Evolutionary conservation across 2,797 vertebrate genomes (phyloP), one percentile per base, ranked within the genome.

Genomic region (Eospalax fontanierii): DNA sequence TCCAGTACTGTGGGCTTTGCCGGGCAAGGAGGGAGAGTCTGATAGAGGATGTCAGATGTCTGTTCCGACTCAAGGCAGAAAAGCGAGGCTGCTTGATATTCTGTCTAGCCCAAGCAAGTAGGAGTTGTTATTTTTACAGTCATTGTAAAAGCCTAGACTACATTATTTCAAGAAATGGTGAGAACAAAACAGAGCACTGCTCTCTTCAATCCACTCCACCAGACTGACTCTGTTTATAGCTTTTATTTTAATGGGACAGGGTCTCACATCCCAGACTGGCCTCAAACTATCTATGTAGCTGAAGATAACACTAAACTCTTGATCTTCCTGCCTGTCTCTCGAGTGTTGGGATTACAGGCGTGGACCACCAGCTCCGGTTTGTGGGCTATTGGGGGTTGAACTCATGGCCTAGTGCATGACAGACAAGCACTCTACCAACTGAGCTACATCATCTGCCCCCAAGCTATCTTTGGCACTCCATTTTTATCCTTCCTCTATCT

Each of bases 101-200:
- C 61, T 83, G 65, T 82, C 85, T 50, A 15, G 50, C 38, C 65
- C 5, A 81, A 86, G 40, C 26, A 89, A 74, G 43, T 63, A 30
- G 65, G 63, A 50, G 21, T 19, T 86, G 81, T 82, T 61, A 73
- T 84, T 95, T 91, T 96, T 95, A 81, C 46, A 87, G 28, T 74
- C 71, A 79, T 65, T 26, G 22, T 26, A 73, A 95, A 96, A n/a
- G 57, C 40, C 75, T 88, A 76, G 63, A 87, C 68, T n/a, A 63
- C 24, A 40, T 33, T 54, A 70, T 74, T 97, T 68, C 14, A 71
- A 84, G 71, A 89, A 68, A 33, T 61, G 18, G 35, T 61, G 30
- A 91, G 43, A 68, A 79, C 57, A 90, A 87, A 84, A 59, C 18
- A 87, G 71, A 74, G 22, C 50, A 78, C 40, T 80, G 71, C 54